Conservation (phyloP, 2,888 invertebrate genomes). For the Hirtodrosophila confusa region DNA sequence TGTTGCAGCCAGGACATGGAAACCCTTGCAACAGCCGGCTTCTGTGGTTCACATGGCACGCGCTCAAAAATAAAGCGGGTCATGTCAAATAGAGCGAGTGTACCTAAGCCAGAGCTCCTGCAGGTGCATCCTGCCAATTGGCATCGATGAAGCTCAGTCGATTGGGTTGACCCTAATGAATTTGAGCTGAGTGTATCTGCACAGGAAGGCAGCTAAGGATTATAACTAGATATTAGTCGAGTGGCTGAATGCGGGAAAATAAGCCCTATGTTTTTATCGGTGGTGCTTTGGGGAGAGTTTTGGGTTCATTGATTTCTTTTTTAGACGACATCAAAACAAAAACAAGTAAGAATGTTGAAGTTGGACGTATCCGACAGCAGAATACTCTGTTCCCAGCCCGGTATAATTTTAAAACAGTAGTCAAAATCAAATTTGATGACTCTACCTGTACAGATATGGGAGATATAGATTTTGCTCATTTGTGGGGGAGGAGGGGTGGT, state of each 20-base stretch:
- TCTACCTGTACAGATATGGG: too few relatives aligned
- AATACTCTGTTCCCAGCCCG: too few relatives aligned
- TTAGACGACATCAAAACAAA: too few relatives aligned
- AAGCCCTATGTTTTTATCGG: neutral
- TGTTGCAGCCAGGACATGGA: conserved; percentile 25
- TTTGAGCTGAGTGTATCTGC: conserved; percentile 37
- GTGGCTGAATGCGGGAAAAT: neutral
- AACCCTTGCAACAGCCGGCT: conserved; percentile 40
- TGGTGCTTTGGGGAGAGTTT: too few relatives aligned
- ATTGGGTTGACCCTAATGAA: conserved; percentile 49
- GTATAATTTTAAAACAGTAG: too few relatives aligned
- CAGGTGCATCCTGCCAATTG: conserved; percentile 55
- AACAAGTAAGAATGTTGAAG: too few relatives aligned
- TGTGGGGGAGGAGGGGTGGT: too few relatives aligned
- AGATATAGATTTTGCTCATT: too few relatives aligned
- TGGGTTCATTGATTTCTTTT: too few relatives aligned
- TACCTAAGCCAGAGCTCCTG: conserved; percentile 12
- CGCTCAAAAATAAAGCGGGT: conserved; percentile 54
- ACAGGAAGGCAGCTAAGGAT: neutral
- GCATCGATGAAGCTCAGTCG: conserved; percentile 55
- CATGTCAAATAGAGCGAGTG: conserved; percentile 44
- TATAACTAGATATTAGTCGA: conserved; percentile 11
- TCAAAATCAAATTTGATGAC: too few relatives aligned
- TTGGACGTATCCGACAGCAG: too few relatives aligned
- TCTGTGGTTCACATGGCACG: conserved; percentile 69